These are phyloP conservation scores for Blomia tropicalis DNA, from an alignment of 2,888 invertebrate species.

Conservation along the genomic window DNA sequence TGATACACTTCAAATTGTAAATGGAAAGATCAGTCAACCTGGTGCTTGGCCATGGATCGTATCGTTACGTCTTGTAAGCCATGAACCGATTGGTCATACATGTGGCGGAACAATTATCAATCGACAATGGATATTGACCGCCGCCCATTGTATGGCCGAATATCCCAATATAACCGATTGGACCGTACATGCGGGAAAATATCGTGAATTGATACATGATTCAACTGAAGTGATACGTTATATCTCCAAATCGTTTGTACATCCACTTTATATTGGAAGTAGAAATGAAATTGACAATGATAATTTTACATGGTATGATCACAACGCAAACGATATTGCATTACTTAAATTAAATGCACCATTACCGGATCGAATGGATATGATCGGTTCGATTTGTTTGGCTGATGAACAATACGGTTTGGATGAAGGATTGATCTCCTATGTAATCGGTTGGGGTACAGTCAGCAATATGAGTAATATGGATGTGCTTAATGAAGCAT, in stretches of 20 bases:
- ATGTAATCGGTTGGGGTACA: conserved; percentile 29
- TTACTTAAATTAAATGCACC: conserved; percentile 29
- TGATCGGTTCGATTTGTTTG: conserved; percentile 26
- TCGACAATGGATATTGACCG: conserved; percentile 29
- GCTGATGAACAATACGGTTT: conserved; percentile 17
- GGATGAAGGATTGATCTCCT: conserved; percentile 21
- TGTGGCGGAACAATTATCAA: conserved; percentile 28
- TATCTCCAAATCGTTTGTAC: conserved; percentile 26
- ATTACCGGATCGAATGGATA: conserved; percentile 14
- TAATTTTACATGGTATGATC: conserved; percentile 23
- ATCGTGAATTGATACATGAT: conserved; percentile 27
- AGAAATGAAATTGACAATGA: neutral
- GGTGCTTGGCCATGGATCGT: conserved; percentile 30
- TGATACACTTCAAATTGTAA: conserved; percentile 26
- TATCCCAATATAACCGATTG: conserved; percentile 19
- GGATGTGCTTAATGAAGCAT: conserved; percentile 28
- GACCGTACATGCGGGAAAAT: conserved; percentile 28
- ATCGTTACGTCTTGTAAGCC: conserved; percentile 19
- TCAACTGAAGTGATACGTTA: conserved; percentile 28
- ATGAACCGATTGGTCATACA: conserved; percentile 27
- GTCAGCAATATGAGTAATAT: conserved; percentile 27
- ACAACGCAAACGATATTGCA: conserved; percentile 28
- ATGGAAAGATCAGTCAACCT: conserved; percentile 27
- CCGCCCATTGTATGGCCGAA: conserved; percentile 28
- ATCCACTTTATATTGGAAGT: conserved; percentile 23